A percentile compares a stretch with the other conserved stretches of the same genome.
phyloP scores from a whole-genome alignment of 2,888 invertebrate species.

The Drosophila yooni region DNA sequence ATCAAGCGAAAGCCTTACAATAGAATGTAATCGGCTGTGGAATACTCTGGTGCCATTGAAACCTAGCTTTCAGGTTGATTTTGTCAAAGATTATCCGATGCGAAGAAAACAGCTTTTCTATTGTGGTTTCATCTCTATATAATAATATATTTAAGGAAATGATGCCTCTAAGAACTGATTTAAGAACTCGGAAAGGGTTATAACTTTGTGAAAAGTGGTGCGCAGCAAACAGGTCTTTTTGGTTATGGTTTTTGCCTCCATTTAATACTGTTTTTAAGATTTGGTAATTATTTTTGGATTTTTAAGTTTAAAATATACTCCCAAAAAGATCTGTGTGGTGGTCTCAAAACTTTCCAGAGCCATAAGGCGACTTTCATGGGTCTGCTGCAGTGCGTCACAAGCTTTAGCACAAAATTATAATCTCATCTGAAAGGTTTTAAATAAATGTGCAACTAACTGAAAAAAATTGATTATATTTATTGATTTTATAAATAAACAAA shows the following conservation, averaged over 20 bases:
- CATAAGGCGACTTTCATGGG: not conserved
- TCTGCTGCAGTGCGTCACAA: not conserved
- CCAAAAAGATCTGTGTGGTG: too few species aligned
- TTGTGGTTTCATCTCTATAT: not conserved
- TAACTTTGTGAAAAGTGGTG: too few species aligned
- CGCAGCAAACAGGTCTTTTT: accelerated
- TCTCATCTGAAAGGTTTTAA: not conserved
- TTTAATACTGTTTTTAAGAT: too few species aligned
- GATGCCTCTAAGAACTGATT: not conserved
- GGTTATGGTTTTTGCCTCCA: accelerated
- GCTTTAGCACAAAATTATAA: not conserved
- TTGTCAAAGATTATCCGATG: not conserved
- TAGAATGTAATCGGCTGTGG: not conserved
- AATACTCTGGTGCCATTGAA: not conserved
- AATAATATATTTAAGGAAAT: not conserved
- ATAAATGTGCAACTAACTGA: not conserved
- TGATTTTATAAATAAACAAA: too few species aligned
- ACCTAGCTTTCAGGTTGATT: not conserved
- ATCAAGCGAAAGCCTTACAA: not conserved
- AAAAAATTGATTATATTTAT: not conserved
- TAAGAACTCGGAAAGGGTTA: too few species aligned
- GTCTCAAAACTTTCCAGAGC: too few species aligned
- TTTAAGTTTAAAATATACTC: too few species aligned
- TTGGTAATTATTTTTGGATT: too few species aligned
- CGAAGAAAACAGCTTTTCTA: not conserved